These are phyloP conservation scores for Melitaea cinxia DNA, from an alignment of 1,140 invertebrate species.

Conservation along the genomic window DNA sequence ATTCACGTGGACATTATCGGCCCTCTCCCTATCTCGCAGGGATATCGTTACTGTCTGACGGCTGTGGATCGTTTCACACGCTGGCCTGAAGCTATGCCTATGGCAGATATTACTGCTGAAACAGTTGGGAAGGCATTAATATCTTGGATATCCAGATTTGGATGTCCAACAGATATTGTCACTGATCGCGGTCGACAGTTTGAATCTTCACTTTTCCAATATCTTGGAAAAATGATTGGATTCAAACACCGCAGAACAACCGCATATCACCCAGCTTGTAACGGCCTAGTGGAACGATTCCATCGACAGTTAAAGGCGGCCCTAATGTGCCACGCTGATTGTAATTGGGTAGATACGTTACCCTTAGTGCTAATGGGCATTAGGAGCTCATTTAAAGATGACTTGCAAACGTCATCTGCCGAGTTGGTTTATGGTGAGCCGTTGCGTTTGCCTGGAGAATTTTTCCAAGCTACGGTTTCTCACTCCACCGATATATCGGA, in stretches of 20 bases:
- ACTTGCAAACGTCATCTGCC: constrained; percentile 51
- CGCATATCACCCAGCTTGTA: constrained; percentile 46
- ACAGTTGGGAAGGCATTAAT: constrained; percentile 15
- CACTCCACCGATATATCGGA: too few species aligned
- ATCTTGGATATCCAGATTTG: constrained; percentile 30
- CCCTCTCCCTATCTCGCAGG: constrained; percentile 18
- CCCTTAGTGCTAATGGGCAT: constrained; percentile 70
- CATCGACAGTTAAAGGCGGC: constrained; percentile 67
- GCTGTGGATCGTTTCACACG: constrained; percentile 29
- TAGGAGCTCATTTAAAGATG: constrained; percentile 50
- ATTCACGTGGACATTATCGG: constrained; percentile 29
- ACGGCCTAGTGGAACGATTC: constrained; percentile 70
- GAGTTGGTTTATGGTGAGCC: constrained; percentile 41
- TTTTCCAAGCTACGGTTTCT: constrained; percentile 21
- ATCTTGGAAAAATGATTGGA: constrained; percentile 1
- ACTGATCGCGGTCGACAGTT: constrained; percentile 33
- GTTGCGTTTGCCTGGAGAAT: constrained; percentile 50
- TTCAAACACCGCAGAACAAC: constrained; percentile 49
- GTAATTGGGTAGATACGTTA: constrained; percentile 55
- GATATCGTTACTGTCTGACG: constrained; percentile 26
- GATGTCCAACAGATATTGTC: constrained; percentile 9
- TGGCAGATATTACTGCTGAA: constrained; percentile 28
- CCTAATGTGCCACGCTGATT: constrained; percentile 47
- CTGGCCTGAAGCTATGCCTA: constrained; percentile 25
- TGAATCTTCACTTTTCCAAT: constrained; percentile 24